Evolutionary conservation across 2,888 invertebrate genomes (phyloP).

Genomic region (Alentia gelatinosa): DNA sequence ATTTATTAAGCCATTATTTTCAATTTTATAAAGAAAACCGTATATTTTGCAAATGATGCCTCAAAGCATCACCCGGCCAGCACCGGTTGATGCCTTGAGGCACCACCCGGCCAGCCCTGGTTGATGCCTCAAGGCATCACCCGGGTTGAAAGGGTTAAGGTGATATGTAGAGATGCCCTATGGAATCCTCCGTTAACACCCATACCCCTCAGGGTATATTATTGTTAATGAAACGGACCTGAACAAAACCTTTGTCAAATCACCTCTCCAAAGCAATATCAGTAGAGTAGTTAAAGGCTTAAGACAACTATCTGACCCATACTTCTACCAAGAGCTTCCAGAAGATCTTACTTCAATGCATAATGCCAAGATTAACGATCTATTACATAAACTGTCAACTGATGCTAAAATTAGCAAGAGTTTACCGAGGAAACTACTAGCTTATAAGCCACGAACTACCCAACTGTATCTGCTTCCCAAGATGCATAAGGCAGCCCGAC

Average conservation of each 20-base stretch:
- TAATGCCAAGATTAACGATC: not conserved
- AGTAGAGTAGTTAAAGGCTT: not conserved
- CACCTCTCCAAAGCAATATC: not conserved
- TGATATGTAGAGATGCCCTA: not conserved
- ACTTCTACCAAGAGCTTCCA: not conserved
- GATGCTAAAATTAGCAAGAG: not conserved
- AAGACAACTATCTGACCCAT: not conserved
- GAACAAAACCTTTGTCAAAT: not conserved
- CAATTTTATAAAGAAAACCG: too few species aligned
- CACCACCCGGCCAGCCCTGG: too few species aligned
- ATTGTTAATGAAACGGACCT: not conserved
- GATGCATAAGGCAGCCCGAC: not conserved
- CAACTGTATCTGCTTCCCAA: conserved; percentile 4
- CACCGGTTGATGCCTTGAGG: too few species aligned
- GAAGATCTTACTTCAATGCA: not conserved
- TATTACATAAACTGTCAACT: not conserved
- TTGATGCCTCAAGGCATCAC: too few species aligned
- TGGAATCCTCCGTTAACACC: not conserved
- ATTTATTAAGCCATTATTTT: too few species aligned
- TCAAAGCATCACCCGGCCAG: too few species aligned
- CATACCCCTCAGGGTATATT: not conserved
- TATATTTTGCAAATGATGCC: too few species aligned
- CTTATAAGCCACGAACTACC: not conserved
- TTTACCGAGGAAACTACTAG: too few species aligned
- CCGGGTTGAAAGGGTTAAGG: too few species aligned